A percentile compares a stretch with the other conserved stretches of the same genome.
phyloP scores from a whole-genome alignment of 2,797 vertebrate genomes.

The Remorina albescens region DNA sequence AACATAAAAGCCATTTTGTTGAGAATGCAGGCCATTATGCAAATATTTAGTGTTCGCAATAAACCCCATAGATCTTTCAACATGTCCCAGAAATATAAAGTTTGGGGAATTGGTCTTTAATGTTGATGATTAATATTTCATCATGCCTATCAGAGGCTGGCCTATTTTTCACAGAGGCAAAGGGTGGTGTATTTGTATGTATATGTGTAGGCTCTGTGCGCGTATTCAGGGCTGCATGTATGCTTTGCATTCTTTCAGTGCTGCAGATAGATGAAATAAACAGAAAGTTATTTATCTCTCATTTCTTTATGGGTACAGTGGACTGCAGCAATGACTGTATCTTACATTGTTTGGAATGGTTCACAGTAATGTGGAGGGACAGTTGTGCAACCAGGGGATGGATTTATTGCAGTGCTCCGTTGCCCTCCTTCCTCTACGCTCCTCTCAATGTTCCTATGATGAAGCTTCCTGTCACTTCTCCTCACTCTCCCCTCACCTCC shows the following conservation, averaged over 20 bases:
- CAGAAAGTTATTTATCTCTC: conserved; percentile 17
- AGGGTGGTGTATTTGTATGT: conserved; percentile 42
- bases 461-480: conserved; percentile 63
- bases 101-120: conserved; percentile 82
- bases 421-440: conserved; percentile 40
- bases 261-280: conserved; percentile 31
- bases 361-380: conserved; percentile 1
- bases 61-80: conserved; percentile 79
- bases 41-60: conserved; percentile 82
- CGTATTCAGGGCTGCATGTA: conserved; percentile 32
- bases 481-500: conserved; percentile 32
- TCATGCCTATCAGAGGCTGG: conserved; percentile 72
- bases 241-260: conserved; percentile 34
- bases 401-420: conserved; percentile 29
- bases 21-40: conserved; percentile 80
- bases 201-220: conserved; percentile 24
- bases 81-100: conserved; percentile 80
- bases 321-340: neutral
- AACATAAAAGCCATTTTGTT: conserved; percentile 78
- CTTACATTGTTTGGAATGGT: neutral
- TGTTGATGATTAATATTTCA: conserved; percentile 84
- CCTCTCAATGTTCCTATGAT: conserved; percentile 59
- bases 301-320: conserved; percentile 36
- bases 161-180: conserved; percentile 73
- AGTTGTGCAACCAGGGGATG: neutral